phyloP scores from a whole-genome alignment of 2,888 invertebrate genomes.

The Drosophila bunnanda region DNA sequence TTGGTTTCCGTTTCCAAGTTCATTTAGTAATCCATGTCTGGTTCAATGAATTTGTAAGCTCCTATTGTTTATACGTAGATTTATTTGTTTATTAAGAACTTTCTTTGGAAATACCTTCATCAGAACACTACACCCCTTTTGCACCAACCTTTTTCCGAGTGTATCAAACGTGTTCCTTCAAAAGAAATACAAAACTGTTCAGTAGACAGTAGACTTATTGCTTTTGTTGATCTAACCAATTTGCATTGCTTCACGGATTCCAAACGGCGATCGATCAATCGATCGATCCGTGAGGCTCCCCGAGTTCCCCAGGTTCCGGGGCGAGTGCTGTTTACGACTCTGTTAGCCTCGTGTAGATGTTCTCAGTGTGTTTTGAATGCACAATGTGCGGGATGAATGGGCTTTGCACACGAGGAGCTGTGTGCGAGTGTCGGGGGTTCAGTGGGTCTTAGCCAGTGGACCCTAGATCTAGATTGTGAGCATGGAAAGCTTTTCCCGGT shows the following conservation, averaged over 20 bases:
- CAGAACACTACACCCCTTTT: too few species aligned
- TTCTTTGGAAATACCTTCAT: too few species aligned
- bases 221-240: slow-evolving; percentile 13
- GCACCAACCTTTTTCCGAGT: not conserved
- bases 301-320: slow-evolving; percentile 12
- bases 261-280: slow-evolving; percentile 16
- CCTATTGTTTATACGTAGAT: too few species aligned
- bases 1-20: not conserved
- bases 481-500: slow-evolving; percentile 48
- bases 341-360: slow-evolving; percentile 5
- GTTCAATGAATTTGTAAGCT: too few species aligned
- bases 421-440: not conserved
- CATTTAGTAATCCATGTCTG: too few species aligned
- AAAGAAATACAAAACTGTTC: not conserved
- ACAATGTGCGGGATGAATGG: slow-evolving; percentile 3
- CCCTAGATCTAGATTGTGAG: slow-evolving; percentile 31
- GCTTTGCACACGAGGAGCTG: not conserved
- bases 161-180: not conserved
- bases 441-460: slow-evolving; percentile 21
- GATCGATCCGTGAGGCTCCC: not conserved
- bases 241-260: slow-evolving; percentile 37
- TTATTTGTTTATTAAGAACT: too few species aligned
- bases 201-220: slow-evolving; percentile 5
- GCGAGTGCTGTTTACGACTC: slow-evolving; percentile 7
- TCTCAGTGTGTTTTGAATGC: slow-evolving; percentile 19